Base-by-base conservation (phyloP, 1,140 invertebrate species). In the Drosophila punjabiensis region DNA sequence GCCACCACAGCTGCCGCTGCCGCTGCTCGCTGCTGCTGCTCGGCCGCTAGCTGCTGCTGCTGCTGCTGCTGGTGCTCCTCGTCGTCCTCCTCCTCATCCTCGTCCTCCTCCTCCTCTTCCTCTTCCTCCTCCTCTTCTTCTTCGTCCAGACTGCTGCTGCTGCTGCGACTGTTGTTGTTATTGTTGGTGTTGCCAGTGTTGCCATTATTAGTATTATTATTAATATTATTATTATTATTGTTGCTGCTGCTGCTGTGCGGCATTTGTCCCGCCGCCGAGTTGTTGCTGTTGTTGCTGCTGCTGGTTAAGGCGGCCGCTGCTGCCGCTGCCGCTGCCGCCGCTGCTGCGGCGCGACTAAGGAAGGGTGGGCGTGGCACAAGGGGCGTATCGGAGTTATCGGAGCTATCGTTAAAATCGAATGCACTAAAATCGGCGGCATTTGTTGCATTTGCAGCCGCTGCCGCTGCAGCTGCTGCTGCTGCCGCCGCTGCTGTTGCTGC, bases 361-460 rank as follows among this genome's bases (percentile, higher is more conserved):
- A 91, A 93, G 9, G 91, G 81, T 55, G 86, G 76, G 50, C 92
- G 92, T 64, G 92, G 92, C 73, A 89, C 80, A 64, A 92, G 76
- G 48, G 83, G 83, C 53, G 87, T 88, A 91, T 92, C 91, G 52
- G 91, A 92, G 75, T 92, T 93, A 82, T 93, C 91, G 52, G 92
- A 93, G 75, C 92, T 93, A 53, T 93, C 92, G 73, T 93, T 93
- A 53, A 93, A 93, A 63, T 93, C 92, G 76, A 92, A 93, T 30
- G 92, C 92, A 75, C 92, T 93, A 33, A 93, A 93, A 64, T 93
- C 92, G 66, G 88, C 66, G 41, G 62, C 64, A 62, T 64, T 81
- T 68, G 66, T 66, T 43, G 76, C 68, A 65, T 61, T 81, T 77
- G 65, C 65, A 61, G 69, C 59, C 41, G 33, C 64, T 59, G 74